Conservation (phyloP, 2,113 vertebrate genomes). For the Spheniscus mendiculus region DNA sequence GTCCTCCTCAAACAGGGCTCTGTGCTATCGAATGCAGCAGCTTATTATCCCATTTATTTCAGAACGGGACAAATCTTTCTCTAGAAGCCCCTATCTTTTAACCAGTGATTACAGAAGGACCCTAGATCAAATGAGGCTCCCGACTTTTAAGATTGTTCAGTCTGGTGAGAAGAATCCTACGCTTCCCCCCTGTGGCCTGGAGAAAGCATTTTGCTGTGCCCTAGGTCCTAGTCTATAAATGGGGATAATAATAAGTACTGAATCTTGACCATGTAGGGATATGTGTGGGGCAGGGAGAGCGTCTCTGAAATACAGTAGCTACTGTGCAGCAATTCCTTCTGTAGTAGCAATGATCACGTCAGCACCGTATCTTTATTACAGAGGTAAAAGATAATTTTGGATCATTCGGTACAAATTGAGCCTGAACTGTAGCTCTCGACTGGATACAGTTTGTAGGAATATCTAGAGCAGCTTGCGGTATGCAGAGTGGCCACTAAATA, state of each 20-base stretch:
- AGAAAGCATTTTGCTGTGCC: background rate
- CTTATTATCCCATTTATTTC: background rate
- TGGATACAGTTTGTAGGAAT: background rate
- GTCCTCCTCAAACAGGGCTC: background rate
- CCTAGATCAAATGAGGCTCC: background rate
- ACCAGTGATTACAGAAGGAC: background rate
- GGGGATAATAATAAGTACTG: background rate
- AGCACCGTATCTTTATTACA: fast-evolving
- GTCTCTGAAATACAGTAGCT: background rate
- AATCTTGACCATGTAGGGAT: background rate
- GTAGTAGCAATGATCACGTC: background rate
- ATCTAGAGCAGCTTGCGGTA: background rate
- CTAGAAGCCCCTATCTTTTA: background rate
- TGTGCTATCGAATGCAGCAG: background rate
- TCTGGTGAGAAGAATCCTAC: background rate
- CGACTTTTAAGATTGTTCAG: background rate
- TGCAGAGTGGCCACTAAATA: background rate
- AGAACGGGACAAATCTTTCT: background rate
- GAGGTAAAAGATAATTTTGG: background rate
- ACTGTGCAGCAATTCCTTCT: background rate
- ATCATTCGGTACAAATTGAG: background rate
- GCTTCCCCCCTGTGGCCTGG: background rate
- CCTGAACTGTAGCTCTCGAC: background rate
- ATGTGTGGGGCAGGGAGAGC: background rate
- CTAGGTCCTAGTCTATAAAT: no score